These are phyloP conservation scores for Acrocyrtus sp. DNA, from an alignment of 2,888 invertebrate species.

Conservation along the genomic window DNA sequence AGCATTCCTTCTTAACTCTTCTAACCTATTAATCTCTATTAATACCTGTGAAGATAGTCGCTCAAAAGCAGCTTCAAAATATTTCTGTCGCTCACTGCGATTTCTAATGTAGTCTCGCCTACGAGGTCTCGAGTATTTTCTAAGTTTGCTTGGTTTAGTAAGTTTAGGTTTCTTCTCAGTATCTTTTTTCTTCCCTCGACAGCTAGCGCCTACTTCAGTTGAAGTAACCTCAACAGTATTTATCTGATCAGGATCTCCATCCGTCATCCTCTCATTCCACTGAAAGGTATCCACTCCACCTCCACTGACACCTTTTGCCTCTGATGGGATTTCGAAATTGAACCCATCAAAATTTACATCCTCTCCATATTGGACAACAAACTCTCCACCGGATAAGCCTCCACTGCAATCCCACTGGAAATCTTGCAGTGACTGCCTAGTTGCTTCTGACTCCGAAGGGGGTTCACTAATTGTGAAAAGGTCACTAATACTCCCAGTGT, in stretches of 20 bases:
- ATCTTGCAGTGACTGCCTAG: background rate
- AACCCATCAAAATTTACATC: slow-evolving; percentile 36
- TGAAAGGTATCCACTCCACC: slow-evolving; percentile 7
- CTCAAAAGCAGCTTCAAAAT: background rate
- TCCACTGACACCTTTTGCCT: background rate
- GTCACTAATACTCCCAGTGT: background rate
- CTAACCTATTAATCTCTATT: background rate
- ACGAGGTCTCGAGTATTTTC: background rate
- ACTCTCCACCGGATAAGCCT: background rate
- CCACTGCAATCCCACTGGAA: background rate
- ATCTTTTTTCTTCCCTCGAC: background rate
- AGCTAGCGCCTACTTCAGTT: background rate
- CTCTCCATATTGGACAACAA: too few relatives aligned
- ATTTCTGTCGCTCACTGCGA: background rate
- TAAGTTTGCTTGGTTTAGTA: too few relatives aligned
- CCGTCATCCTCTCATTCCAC: slow-evolving; percentile 3
- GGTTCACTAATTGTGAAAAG: background rate
- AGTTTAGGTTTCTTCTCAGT: background rate
- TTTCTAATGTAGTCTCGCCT: slow-evolving; percentile 2
- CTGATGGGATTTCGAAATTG: slow-evolving; percentile 13
- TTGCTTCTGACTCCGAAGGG: background rate
- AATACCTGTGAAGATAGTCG: background rate
- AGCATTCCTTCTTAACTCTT: too few relatives aligned
- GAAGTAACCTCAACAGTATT: slow-evolving; percentile 14
- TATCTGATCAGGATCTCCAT: background rate